phyloP scores from a whole-genome alignment of 2,113 vertebrate genomes.

The Bostrychus sinensis region DNA sequence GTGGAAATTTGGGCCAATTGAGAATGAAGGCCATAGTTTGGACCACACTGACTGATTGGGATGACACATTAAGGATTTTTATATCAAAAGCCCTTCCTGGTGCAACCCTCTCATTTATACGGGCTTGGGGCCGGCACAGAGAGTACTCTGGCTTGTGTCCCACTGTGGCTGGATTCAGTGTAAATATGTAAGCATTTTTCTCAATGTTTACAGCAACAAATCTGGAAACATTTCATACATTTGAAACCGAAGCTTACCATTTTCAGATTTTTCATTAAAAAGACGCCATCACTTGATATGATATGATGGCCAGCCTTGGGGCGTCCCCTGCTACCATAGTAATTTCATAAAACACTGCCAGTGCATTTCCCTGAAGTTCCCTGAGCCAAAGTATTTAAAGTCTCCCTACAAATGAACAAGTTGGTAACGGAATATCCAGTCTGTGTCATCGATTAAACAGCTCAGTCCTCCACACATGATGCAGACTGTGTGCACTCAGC shows the following conservation, averaged over 20 bases:
- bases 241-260: too few species aligned
- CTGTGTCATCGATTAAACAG: slow-evolving; percentile 71
- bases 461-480: slow-evolving; percentile 55
- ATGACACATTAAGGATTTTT: too few species aligned
- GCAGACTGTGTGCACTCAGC: slow-evolving; percentile 61
- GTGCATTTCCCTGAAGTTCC: slow-evolving; percentile 53
- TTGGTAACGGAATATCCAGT: slow-evolving; percentile 61
- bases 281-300: not conserved
- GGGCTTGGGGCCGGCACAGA: too few species aligned
- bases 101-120: too few species aligned
- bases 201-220: not conserved
- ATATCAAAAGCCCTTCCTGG: too few species aligned
- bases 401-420: slow-evolving; percentile 53
- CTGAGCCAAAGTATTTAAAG: slow-evolving; percentile 61
- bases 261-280: not conserved
- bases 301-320: slow-evolving; percentile 3
- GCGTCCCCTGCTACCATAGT: slow-evolving; percentile 42
- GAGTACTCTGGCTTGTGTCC: too few species aligned
- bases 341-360: slow-evolving; percentile 45
- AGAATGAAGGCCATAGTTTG: too few species aligned
- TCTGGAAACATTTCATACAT: too few species aligned
- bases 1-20: too few species aligned
- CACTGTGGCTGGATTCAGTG: too few species aligned
- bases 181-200: too few species aligned
- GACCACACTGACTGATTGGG: too few species aligned